Percentiles rank a stretch among this genome's conserved stretches.
phyloP scores from a whole-genome alignment of 2,797 vertebrate genomes.

The Microctenopoma steveboyesi region DNA sequence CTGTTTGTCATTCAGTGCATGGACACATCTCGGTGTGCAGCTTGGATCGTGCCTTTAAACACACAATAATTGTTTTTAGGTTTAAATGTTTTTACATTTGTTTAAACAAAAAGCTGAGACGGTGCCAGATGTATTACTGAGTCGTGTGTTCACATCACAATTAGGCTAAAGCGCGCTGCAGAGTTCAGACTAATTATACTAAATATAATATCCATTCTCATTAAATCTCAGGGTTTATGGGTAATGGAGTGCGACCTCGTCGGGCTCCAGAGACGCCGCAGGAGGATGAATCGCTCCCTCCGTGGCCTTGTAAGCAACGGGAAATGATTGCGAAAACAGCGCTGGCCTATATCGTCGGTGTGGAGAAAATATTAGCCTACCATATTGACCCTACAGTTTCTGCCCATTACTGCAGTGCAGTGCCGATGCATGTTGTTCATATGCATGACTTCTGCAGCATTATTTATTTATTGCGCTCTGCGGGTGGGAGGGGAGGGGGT shows the following conservation, averaged over 20 bases:
- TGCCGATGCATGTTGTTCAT: conserved; percentile 77
- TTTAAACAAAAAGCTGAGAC: too few relatives aligned
- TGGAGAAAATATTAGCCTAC: conserved; percentile 64
- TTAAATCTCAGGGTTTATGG: conserved; percentile 17
- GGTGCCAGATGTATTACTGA: conserved; percentile 7
- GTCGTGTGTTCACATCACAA: conserved; percentile 9
- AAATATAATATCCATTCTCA: conserved; percentile 35
- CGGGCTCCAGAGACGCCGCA: neutral
- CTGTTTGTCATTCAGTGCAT: conserved; percentile 46
- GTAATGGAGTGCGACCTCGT: neutral
- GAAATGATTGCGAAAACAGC: conserved; percentile 20
- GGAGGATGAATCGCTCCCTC: conserved; percentile 13
- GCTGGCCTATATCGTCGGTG: conserved; percentile 40
- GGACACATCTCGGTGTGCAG: conserved; percentile 21
- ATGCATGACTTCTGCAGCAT: conserved; percentile 79
- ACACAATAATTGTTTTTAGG: too few relatives aligned
- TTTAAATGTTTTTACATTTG: too few relatives aligned
- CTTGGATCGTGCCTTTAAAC: neutral
- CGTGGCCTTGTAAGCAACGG: conserved; percentile 30
- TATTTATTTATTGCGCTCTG: conserved; percentile 82
- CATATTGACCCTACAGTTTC: conserved; percentile 68
- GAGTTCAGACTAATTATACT: conserved; percentile 27
- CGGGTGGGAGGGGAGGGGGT: conserved; percentile 58
- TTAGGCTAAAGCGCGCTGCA: conserved; percentile 10
- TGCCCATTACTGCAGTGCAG: conserved; percentile 65